phyloP scores from a whole-genome alignment of 2,113 vertebrate species.

The Chionis minor region DNA sequence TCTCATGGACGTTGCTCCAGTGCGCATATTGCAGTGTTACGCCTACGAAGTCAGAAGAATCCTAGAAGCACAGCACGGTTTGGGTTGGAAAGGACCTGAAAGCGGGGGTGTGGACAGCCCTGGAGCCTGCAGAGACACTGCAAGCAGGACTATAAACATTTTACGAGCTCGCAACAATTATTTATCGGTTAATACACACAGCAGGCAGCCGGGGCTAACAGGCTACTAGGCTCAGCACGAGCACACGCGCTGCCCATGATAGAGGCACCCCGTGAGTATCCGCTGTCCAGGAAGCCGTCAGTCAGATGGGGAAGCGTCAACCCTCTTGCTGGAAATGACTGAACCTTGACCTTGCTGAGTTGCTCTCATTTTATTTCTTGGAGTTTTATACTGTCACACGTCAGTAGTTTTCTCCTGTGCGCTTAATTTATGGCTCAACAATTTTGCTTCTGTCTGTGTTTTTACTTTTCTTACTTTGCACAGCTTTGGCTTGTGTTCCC shows the following conservation, averaged over 20 bases:
- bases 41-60: neutral
- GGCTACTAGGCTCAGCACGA: neutral
- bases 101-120: neutral
- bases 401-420: constrained; percentile 7
- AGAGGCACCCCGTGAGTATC: neutral
- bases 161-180: neutral
- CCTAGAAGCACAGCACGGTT: too few species aligned
- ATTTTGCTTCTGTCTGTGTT: constrained; percentile 1
- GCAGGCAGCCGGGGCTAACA: neutral
- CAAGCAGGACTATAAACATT: neutral
- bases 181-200: neutral
- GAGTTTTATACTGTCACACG: neutral
- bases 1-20: fast-evolving
- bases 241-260: neutral
- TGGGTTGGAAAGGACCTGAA: too few species aligned
- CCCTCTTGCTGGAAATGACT: neutral
- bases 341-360: neutral
- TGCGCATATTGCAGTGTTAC: fast-evolving
- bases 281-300: neutral
- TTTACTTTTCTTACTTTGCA: neutral
- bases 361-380: neutral
- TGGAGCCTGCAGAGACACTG: neutral
- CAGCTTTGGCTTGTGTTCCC: neutral
- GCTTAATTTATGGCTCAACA: neutral
- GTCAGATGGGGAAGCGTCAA: neutral